Conservation (phyloP, 2,797 vertebrate genomes). For the Periparus ater region DNA sequence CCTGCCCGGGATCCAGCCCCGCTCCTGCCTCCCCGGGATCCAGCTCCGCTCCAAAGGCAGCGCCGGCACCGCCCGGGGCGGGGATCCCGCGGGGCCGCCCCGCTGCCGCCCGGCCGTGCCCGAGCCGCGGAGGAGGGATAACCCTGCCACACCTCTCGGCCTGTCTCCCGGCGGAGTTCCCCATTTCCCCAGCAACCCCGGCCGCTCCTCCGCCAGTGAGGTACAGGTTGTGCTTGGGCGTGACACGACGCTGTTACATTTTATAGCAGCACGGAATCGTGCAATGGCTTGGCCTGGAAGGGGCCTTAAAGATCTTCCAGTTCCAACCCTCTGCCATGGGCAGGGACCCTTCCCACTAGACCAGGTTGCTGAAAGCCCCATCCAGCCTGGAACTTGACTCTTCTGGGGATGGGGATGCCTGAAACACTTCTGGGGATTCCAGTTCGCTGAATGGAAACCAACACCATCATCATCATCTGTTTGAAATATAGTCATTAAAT, state of each 20-base stretch:
- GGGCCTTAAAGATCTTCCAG: background rate
- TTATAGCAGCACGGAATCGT: background rate
- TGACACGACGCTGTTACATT: rapidly evolving
- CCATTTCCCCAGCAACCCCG: rapidly evolving
- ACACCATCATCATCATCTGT: rapidly evolving
- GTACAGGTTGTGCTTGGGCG: rapidly evolving
- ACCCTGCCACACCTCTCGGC: rapidly evolving
- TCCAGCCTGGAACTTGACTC: background rate
- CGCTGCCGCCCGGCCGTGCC: background rate
- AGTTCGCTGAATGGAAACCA: background rate
- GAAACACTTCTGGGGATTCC: background rate
- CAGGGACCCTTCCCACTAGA: background rate
- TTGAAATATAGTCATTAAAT: background rate
- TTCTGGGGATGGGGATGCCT: background rate
- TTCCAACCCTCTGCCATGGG: background rate
- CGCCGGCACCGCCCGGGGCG: background rate
- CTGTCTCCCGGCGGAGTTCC: rapidly evolving
- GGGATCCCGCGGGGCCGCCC: background rate
- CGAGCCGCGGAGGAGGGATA: background rate
- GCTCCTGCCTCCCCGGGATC: background rate
- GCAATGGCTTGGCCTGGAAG: background rate
- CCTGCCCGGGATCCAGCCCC: background rate
- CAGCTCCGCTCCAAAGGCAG: rapidly evolving
- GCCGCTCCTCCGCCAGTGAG: rapidly evolving
- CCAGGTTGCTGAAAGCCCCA: background rate